These are phyloP conservation scores for Magallana gigas DNA, from an alignment of 1,140 invertebrate genomes.

Conservation along the genomic window DNA sequence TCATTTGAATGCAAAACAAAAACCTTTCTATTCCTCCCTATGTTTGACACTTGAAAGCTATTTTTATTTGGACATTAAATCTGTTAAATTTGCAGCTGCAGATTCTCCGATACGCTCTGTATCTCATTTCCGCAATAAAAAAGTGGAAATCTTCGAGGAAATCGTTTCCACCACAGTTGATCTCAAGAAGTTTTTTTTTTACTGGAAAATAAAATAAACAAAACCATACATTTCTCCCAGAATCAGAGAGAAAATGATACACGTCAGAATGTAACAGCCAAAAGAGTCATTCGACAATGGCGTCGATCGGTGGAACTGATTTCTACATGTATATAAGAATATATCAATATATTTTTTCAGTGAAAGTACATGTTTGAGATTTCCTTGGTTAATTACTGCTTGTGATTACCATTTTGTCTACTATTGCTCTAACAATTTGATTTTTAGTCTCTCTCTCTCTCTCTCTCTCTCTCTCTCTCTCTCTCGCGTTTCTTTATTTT, in stretches of 20 bases:
- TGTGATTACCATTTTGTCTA: too few species aligned
- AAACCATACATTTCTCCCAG: neutral
- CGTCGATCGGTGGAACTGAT: too few species aligned
- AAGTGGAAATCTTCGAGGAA: neutral
- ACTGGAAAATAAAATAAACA: conserved; percentile 19
- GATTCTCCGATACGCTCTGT: conserved; percentile 15
- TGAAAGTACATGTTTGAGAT: too few species aligned
- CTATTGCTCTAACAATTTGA: too few species aligned
- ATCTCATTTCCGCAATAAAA: conserved; percentile 31
- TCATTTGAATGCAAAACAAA: conserved; percentile 21
- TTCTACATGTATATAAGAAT: too few species aligned
- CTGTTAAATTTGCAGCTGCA: conserved; percentile 32
- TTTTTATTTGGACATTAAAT: conserved; percentile 39
- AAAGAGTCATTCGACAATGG: too few species aligned
- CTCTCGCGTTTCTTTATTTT: too few species aligned
- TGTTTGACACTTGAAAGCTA: conserved; percentile 35
- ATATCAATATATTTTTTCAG: too few species aligned
- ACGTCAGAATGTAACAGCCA: too few species aligned
- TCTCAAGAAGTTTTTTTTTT: conserved; percentile 16
- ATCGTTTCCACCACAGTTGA: conserved; percentile 32
- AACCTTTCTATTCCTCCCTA: conserved; percentile 10
- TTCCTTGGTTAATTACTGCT: too few species aligned
- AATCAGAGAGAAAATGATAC: neutral
- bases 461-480: too few species aligned
- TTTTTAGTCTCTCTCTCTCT: too few species aligned